Evolutionary conservation across 2,888 invertebrate species (phyloP), one percentile per base, ranked within the genome.

Genomic region (Anorthoa munda): DNA sequence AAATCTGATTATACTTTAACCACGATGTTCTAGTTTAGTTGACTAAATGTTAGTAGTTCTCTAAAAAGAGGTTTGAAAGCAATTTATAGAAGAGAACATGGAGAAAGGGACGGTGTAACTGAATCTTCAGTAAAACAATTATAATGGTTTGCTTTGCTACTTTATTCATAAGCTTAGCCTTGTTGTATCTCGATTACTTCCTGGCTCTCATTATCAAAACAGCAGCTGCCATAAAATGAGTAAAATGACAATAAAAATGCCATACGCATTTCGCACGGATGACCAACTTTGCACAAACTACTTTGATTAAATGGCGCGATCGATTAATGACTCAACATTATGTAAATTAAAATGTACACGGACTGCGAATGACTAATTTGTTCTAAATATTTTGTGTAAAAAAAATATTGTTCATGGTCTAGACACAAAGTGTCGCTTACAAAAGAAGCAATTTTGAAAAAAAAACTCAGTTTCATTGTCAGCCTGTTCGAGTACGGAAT

Each of bases 381-480:
- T 71, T 69, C 64, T 65, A 60, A 79, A 76, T 61, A 74, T 69
- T 65, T 67, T 50, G 12, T 51, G 12, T 53, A 55, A 70, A 77
- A 70, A 75, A 69, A 75, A 50, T 21, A 51, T 53, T 60, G 53
- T 65, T 58, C 31, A 21, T 45, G 17, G 79, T 76, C 72, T 79
- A 85, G 83, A 85, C 84, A 81, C 77, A 79, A 83, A 79, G 81
- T 78, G 64, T 75, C 45, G 67, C 66, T 59, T 66, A 31, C 31
- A 39, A 74, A 75, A 77, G 46, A 75, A 74, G 55, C 45, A 72
- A 76, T 76, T 75, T 72, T 72, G 23, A 71, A 75, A 63, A 75
- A 77, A 82, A 72, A 72, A 64, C 76, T 55, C 61, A 39, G 26
- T 74, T 69, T 75, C 72, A 79, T 82, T 87, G 85, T 83, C 45